These are phyloP conservation scores for Ctena decussata DNA, from an alignment of 2,888 invertebrate species.

Conservation along the genomic window DNA sequence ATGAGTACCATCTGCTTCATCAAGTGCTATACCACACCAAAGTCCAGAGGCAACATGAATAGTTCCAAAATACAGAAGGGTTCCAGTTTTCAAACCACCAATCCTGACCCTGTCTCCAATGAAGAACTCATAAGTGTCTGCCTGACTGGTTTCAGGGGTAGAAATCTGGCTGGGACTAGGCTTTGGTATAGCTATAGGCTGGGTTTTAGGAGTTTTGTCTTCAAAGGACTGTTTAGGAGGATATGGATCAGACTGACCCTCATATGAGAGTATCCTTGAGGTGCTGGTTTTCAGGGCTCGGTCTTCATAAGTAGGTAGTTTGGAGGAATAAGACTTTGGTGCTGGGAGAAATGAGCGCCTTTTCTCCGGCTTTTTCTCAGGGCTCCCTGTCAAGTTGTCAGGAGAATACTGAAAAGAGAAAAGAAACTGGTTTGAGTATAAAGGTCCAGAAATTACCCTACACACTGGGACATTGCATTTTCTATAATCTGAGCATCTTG, in stretches of 20 bases:
- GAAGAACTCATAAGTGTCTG: slow-evolving; percentile 67
- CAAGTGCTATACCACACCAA: slow-evolving; percentile 91
- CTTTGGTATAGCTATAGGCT: slow-evolving; percentile 56
- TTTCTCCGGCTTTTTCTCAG: slow-evolving; percentile 61
- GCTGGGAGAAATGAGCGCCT: slow-evolving; percentile 75
- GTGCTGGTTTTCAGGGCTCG: background rate
- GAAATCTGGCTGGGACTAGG: slow-evolving; percentile 17
- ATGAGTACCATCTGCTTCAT: slow-evolving; percentile 89
- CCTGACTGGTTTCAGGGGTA: slow-evolving; percentile 13
- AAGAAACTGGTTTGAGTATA: too few relatives aligned
- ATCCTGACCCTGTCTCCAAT: slow-evolving; percentile 87
- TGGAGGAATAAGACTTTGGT: slow-evolving; percentile 17
- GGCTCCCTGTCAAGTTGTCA: slow-evolving; percentile 12
- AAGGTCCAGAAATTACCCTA: too few relatives aligned
- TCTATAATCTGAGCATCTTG: too few relatives aligned
- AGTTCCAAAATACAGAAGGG: slow-evolving; percentile 89
- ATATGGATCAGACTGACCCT: background rate
- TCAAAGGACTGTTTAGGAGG: slow-evolving; percentile 20
- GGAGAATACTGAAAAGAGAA: slow-evolving; percentile 59
- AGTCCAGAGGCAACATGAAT: slow-evolving; percentile 89
- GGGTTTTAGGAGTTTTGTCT: slow-evolving; percentile 47
- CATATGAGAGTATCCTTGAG: background rate
- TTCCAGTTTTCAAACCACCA: slow-evolving; percentile 88
- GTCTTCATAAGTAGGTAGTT: background rate
- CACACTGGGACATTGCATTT: too few relatives aligned